Percentiles rank a stretch among this genome's conserved stretches.
phyloP scores from a whole-genome alignment of 2,797 vertebrate genomes.

The Melopsittacus undulatus region DNA sequence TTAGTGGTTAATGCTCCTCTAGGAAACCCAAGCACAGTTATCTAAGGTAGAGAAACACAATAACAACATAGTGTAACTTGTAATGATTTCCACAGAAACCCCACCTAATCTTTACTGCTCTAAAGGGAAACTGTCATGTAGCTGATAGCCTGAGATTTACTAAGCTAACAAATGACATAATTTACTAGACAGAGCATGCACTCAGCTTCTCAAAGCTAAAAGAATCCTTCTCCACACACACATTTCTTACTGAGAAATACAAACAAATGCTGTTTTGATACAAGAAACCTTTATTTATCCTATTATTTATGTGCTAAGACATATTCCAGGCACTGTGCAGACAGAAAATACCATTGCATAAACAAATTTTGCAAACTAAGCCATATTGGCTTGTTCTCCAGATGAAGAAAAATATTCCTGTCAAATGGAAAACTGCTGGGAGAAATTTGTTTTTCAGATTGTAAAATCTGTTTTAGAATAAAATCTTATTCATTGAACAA shows the following conservation, averaged over 20 bases:
- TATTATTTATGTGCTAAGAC: slow-evolving; percentile 44
- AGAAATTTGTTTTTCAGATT: not conserved
- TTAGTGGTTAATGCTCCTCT: not conserved
- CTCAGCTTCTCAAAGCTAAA: not conserved
- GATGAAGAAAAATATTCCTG: slow-evolving; percentile 29
- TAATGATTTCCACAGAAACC: not conserved
- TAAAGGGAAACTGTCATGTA: not conserved
- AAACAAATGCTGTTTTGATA: slow-evolving; percentile 39
- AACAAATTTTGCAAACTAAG: slow-evolving; percentile 22
- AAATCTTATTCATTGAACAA: not conserved
- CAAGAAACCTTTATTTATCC: slow-evolving; percentile 32
- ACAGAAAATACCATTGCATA: slow-evolving; percentile 25
- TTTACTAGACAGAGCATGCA: not conserved
- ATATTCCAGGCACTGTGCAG: slow-evolving; percentile 15
- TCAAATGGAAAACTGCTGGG: not conserved
- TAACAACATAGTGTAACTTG: not conserved
- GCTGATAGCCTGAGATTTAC: not conserved
- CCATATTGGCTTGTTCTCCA: not conserved
- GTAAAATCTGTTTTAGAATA: not conserved
- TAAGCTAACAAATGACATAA: not conserved
- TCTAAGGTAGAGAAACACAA: not conserved
- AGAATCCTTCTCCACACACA: not conserved
- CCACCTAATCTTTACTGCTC: not conserved
- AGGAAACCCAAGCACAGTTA: not conserved
- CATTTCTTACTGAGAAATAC: not conserved